Evolutionary conservation across 2,797 vertebrate genomes (phyloP).

Genomic region (Danio tinwini): DNA sequence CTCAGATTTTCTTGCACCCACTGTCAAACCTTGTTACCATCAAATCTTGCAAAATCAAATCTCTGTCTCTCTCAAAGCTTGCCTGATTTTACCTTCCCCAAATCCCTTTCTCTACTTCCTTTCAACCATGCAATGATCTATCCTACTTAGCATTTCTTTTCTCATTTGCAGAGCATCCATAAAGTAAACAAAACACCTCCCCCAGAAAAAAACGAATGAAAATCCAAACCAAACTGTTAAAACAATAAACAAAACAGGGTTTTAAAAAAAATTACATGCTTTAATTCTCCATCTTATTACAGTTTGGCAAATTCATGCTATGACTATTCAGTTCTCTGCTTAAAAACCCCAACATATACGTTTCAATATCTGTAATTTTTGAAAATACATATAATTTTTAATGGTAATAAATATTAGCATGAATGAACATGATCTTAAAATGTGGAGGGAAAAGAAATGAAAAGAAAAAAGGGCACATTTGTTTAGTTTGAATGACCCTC

Average conservation of each 20-base stretch:
- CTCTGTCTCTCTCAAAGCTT: background rate
- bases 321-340: background rate
- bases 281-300: background rate
- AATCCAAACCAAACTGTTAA: background rate
- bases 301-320: background rate
- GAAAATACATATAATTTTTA: background rate
- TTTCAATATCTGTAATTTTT: background rate
- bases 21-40: background rate
- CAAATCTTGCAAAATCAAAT: constrained; percentile 8
- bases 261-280: background rate
- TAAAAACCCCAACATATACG: background rate
- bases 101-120: background rate
- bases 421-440: background rate
- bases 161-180: background rate
- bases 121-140: background rate
- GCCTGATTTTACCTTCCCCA: background rate
- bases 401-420: constrained; percentile 47
- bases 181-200: background rate
- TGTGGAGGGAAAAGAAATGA: background rate
- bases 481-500: background rate
- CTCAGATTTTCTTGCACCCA: background rate
- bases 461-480: constrained; percentile 64
- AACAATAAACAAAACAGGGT: background rate
- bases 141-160: constrained; percentile 2
- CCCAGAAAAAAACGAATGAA: too few species aligned